A percentile compares a stretch with the other conserved stretches of the same genome.
Conservation (phyloP, 1,140 invertebrate genomes). For the Druon quercuslanigerum region DNA sequence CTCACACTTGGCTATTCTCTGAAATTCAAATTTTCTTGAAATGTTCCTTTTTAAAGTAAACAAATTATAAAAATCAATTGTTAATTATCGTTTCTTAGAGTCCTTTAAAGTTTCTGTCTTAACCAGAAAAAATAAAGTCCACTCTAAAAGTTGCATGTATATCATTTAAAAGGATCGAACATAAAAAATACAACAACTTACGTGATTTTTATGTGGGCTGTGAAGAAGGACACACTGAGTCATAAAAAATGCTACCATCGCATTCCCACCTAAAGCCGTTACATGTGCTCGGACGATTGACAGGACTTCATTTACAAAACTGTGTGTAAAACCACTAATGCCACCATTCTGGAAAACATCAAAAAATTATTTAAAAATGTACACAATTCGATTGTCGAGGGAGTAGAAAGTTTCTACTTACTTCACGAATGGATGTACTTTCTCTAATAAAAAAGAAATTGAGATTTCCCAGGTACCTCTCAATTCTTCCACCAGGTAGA, state of each 20-base stretch:
- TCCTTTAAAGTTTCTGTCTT: background rate
- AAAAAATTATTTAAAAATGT: conserved; percentile 19
- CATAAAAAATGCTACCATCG: conserved; percentile 95
- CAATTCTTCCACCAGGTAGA: conserved; percentile 87
- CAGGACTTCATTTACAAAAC: conserved; percentile 92
- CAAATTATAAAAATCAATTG: too few relatives aligned
- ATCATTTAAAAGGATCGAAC: too few relatives aligned
- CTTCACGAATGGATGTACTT: conserved; percentile 93
- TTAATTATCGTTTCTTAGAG: background rate
- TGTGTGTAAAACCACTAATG: conserved; percentile 94
- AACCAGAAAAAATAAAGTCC: background rate
- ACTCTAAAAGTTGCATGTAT: too few relatives aligned
- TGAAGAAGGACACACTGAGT: conserved; percentile 92
- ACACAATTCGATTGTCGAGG: too few relatives aligned
- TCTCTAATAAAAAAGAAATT: conserved; percentile 98
- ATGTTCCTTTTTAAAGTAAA: background rate
- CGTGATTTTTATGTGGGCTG: conserved; percentile 97
- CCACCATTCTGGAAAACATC: conserved; percentile 82
- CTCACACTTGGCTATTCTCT: too few relatives aligned
- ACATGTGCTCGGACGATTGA: conserved; percentile 95
- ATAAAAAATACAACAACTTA: conserved; percentile 65
- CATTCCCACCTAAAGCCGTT: conserved; percentile 95
- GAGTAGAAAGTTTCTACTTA: conserved; percentile 59
- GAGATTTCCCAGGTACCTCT: conserved; percentile 92
- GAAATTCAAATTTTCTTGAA: background rate